Base-by-base conservation (phyloP, 2,113 vertebrate genomes). In the Spheniscus mendiculus region DNA sequence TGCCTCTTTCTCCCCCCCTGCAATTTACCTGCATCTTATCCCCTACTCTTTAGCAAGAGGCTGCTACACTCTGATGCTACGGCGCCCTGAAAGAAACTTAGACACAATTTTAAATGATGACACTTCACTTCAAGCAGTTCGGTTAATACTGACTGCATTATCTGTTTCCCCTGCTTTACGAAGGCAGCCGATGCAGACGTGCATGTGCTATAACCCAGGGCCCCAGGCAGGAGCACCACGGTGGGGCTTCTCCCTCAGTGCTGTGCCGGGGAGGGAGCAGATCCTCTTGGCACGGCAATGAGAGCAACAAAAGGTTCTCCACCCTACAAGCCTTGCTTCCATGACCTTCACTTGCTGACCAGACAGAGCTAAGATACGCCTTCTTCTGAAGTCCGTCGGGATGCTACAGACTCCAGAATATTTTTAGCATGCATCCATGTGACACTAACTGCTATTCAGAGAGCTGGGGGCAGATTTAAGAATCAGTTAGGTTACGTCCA, bases 371-470 rank as follows among this genome's bases (percentile, higher is more conserved):
- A 85, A 94, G 77, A 89, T 88, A 84, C 7, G 42, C 17, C 69
- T 83, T 70, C 70, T 88, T 93, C 12, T 55, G 8, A 89, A 85
- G 84, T 63, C 94, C 79, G 83, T 61, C 2, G 1, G 69, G 85
- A 87, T 3, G 1, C 72, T 67, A 47, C 65, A 58, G 71, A 55
- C 83, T 83, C 53, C 36, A 21, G 83, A 89, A 63, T 95, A 90
- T 92, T 96, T 96, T 96, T 96, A 97, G 93, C 76, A 40, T 16
- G 58, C 69, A 34, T 44, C 90, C 90, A 84, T 10, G 80, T 94
- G 90, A 93, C 77, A 30, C 34, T 25, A 62, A 65, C 69, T 84
- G 63, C 66, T 95, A 66, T 59, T 87, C 76, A 67, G 38, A 83
- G 80, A 71, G 52, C 70, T 65, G 30, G n/a, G 44, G 59, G 34